phyloP scores from a whole-genome alignment of 1,140 invertebrate species.

The Nebria ingens region DNA sequence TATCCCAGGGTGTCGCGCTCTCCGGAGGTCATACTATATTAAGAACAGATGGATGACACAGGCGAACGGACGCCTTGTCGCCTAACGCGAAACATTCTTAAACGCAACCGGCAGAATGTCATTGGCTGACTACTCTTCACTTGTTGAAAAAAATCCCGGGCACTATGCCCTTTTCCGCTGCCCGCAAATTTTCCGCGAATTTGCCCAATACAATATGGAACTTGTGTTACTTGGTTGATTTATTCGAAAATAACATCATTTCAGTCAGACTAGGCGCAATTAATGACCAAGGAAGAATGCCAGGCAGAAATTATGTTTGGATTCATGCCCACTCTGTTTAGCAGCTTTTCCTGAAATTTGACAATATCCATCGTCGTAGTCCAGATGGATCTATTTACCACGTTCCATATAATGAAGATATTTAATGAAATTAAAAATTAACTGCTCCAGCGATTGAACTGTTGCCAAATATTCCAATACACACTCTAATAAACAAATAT shows the following conservation, averaged over 20 bases:
- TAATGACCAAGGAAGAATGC: neutral
- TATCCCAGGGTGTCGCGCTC: neutral
- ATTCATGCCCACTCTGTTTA: neutral
- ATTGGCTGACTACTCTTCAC: neutral
- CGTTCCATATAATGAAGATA: too few species aligned
- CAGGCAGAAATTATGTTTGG: neutral
- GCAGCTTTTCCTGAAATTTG: too few species aligned
- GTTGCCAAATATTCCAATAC: too few species aligned
- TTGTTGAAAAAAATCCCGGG: neutral
- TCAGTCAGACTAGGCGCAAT: neutral
- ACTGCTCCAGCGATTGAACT: too few species aligned
- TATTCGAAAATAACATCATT: neutral
- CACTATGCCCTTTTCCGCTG: neutral
- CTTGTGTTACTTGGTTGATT: neutral
- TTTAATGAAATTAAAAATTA: too few species aligned
- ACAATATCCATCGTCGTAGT: too few species aligned
- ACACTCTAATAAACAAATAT: too few species aligned
- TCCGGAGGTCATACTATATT: slow-evolving; percentile 6
- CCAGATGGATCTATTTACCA: too few species aligned
- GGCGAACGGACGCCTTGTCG: neutral
- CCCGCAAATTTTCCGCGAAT: neutral
- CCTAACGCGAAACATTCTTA: neutral
- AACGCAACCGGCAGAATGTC: neutral
- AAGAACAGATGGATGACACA: slow-evolving; percentile 1
- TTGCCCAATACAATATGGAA: neutral